These are phyloP conservation scores for Argentina silus DNA, from an alignment of 2,797 vertebrate species.

Conservation along the genomic window DNA sequence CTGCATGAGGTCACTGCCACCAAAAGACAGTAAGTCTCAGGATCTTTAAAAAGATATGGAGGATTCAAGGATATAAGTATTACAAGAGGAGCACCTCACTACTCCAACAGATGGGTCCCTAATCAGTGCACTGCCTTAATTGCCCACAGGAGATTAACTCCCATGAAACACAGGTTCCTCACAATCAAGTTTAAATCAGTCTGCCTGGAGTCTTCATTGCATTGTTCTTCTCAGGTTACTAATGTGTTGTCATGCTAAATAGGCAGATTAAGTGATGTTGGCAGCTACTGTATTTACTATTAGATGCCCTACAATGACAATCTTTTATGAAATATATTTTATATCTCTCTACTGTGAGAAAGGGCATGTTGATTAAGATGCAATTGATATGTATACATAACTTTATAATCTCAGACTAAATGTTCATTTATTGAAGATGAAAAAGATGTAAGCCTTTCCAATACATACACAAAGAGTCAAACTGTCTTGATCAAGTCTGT, in stretches of 20 bases:
- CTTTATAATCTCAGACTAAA: conserved; percentile 57
- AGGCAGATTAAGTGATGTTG: conserved; percentile 68
- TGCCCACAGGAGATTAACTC: conserved; percentile 70
- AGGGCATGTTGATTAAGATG: conserved; percentile 68
- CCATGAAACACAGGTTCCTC: conserved; percentile 50
- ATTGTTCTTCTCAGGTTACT: conserved; percentile 64
- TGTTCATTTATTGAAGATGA: conserved; percentile 54
- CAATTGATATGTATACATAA: conserved; percentile 59
- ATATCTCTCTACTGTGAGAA: conserved; percentile 38
- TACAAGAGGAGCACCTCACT: conserved; percentile 49
- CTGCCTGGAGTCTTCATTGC: conserved; percentile 40
- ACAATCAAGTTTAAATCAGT: conserved; percentile 65
- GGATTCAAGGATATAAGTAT: conserved; percentile 42
- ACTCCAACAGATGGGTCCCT: conserved; percentile 62
- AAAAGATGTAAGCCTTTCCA: conserved; percentile 41
- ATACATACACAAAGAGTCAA: conserved; percentile 33
- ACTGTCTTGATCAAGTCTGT: conserved; percentile 43
- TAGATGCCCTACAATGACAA: conserved; percentile 50
- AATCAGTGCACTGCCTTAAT: conserved; percentile 63
- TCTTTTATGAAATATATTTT: conserved; percentile 40
- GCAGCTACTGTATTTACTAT: conserved; percentile 59
- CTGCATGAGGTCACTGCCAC: conserved; percentile 2
- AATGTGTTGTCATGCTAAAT: conserved; percentile 68
- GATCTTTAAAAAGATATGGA: conserved; percentile 49
- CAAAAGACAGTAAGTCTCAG: conserved; percentile 35